phyloP scores from a whole-genome alignment of 2,113 vertebrate genomes.

The Isichthys henryi region DNA sequence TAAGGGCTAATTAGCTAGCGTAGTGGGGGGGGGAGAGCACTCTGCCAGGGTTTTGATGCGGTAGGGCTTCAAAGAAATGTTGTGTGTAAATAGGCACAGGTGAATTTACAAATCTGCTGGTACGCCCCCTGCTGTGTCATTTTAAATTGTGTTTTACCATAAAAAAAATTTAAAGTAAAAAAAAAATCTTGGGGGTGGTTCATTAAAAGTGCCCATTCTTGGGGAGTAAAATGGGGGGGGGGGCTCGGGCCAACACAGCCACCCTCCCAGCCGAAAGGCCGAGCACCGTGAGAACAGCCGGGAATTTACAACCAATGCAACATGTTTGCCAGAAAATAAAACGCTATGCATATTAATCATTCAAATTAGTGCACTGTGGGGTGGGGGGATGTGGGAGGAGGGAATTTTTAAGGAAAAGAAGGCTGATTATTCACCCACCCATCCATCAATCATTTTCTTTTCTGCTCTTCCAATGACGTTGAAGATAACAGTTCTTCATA shows the following conservation, averaged over 20 bases:
- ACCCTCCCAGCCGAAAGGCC: neutral
- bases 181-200: neutral
- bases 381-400: neutral
- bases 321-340: neutral
- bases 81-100: neutral
- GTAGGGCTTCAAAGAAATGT: neutral
- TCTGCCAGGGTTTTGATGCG: neutral
- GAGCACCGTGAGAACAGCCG: too few relatives aligned
- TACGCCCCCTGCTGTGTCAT: neutral
- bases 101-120: neutral
- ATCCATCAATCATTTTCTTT: neutral
- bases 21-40: neutral
- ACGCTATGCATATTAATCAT: neutral
- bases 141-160: neutral
- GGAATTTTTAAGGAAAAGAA: neutral
- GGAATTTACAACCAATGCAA: neutral
- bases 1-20: conserved; percentile 18
- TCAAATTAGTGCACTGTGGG: neutral
- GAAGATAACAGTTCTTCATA: neutral
- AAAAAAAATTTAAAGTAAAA: neutral
- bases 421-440: neutral
- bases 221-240: neutral
- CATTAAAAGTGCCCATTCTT: neutral
- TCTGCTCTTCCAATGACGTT: neutral
- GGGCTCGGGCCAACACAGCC: neutral